Base-by-base conservation (phyloP, 2,113 vertebrate species). In the Heptranchias perlo region DNA sequence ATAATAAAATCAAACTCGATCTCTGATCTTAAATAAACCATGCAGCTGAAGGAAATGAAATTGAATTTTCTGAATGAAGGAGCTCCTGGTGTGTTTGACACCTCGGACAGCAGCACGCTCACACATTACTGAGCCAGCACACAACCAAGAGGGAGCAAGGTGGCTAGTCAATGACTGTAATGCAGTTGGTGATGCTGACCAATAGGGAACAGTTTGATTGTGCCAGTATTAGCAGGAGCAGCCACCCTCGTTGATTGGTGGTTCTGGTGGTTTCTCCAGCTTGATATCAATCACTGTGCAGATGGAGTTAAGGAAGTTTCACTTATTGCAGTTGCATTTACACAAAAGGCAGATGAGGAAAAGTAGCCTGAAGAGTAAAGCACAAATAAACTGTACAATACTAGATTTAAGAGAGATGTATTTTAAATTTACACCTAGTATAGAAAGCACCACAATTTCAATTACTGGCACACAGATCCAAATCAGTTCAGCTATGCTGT, bases 221-320 rank as follows among this genome's bases (percentile, higher is more conserved):
- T 96, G 96, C 97, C 96, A 87, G 96, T 96, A 98, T 98, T 98
- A 98, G 98, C 98, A 99, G 95, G 98, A 99, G 97, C 98, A 99
- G 96, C 98, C 98, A 92, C 98, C 98, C 98, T 99, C 98, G 73
- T 98, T 98, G 96, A 98, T 98, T 64, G 98, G 98, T 98, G 99
- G 98, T 97, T 99, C 98, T 0, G 98, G 98, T 94, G 98, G 98
- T 96, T 98, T 98, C 97, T 98, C 98, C 98, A 99, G 97, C 97
- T 99, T 98, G 97, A 99, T 99, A 97, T 99, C 98, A 73, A 98
- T 98, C 98, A 98, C 98, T 99, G 98, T 96, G 96, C 96, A 76
- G 67, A 13, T 31, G 0, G 0, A 92, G 98, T 98, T 98, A 99
- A 98, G 98, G 96, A 97, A 96, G 92, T 93, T 93, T 64, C 8